These are phyloP conservation scores for Heliothis subflexa DNA, from an alignment of 1,140 invertebrate species.

Conservation along the genomic window DNA sequence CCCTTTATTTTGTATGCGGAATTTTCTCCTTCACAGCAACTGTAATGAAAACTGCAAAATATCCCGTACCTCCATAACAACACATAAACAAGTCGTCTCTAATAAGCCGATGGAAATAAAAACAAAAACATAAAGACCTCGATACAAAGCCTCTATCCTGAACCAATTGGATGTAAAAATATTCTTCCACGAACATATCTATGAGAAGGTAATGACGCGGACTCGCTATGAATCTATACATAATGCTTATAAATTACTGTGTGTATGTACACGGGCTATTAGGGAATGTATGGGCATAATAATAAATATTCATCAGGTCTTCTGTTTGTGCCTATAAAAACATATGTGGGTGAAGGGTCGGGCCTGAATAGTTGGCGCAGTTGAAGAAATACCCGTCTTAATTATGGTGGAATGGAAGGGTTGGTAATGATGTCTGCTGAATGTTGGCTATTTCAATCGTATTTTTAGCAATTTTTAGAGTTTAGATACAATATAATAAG, in stretches of 20 bases:
- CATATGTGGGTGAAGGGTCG: constrained; percentile 19
- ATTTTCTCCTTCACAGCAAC: no score
- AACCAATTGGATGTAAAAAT: constrained; percentile 53
- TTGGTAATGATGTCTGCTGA: not conserved
- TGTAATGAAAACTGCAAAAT: not conserved
- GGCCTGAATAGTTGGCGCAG: not conserved
- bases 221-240: constrained; percentile 56
- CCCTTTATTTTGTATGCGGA: no score
- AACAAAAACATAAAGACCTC: constrained; percentile 33
- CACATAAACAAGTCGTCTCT: constrained; percentile 2
- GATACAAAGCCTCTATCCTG: constrained; percentile 33
- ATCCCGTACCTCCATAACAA: not conserved
- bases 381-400: constrained; percentile 19
- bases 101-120: not conserved
- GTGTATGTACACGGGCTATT: constrained; percentile 64
- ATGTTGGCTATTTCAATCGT: not conserved
- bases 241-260: constrained; percentile 69
- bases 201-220: constrained; percentile 77
- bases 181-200: constrained; percentile 70
- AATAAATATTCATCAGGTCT: constrained; percentile 47
- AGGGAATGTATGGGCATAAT: constrained; percentile 50
- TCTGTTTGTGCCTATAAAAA: constrained; percentile 38
- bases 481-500: not conserved
- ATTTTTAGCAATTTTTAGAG: not conserved
- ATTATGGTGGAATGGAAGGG: constrained; percentile 2